A percentile compares a stretch with the other conserved stretches of the same genome.
Evolutionary conservation across 1,140 invertebrate genomes (phyloP).

Genomic region (Pseudomyrmex pallidus): DNA sequence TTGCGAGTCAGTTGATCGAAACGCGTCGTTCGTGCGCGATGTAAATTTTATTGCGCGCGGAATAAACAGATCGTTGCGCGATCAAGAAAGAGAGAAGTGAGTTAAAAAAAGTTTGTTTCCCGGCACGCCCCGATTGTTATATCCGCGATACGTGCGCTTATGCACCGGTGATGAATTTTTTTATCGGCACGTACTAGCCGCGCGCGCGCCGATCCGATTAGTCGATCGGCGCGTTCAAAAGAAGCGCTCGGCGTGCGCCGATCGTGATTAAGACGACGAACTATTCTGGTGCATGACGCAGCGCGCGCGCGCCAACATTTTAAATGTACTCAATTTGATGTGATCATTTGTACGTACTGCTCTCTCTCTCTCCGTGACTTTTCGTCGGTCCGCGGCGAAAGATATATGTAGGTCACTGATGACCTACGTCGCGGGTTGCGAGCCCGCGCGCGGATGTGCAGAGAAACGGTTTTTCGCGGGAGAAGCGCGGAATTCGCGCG

Average conservation of each 20-base stretch:
- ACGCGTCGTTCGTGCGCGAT: not conserved
- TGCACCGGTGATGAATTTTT: slow-evolving; percentile 10
- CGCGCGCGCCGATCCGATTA: slow-evolving; percentile 53
- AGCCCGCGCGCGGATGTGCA: slow-evolving; percentile 68
- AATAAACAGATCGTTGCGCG: slow-evolving; percentile 37
- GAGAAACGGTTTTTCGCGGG: not conserved
- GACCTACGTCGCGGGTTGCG: slow-evolving; percentile 67
- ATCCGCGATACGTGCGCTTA: not conserved
- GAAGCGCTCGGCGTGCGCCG: not conserved
- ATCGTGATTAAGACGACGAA: slow-evolving; percentile 46
- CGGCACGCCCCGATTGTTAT: slow-evolving; percentile 10
- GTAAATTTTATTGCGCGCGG: not conserved
- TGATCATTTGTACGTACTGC: slow-evolving; percentile 49
- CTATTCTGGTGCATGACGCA: slow-evolving; percentile 70
- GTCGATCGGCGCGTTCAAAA: slow-evolving; percentile 28
- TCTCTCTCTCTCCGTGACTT: slow-evolving; percentile 8
- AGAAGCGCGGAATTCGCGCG: slow-evolving; percentile 25
- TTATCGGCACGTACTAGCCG: not conserved
- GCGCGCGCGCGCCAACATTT: slow-evolving; percentile 29
- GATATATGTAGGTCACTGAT: slow-evolving; percentile 77
- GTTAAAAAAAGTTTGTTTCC: not conserved
- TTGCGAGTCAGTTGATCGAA: not conserved
- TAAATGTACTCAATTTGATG: slow-evolving; percentile 63
- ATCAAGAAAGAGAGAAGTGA: not conserved
- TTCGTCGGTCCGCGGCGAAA: slow-evolving; percentile 46